Evolutionary conservation across 2,797 vertebrate species (phyloP).

Genomic region (Semaprochilodus insignis): DNA sequence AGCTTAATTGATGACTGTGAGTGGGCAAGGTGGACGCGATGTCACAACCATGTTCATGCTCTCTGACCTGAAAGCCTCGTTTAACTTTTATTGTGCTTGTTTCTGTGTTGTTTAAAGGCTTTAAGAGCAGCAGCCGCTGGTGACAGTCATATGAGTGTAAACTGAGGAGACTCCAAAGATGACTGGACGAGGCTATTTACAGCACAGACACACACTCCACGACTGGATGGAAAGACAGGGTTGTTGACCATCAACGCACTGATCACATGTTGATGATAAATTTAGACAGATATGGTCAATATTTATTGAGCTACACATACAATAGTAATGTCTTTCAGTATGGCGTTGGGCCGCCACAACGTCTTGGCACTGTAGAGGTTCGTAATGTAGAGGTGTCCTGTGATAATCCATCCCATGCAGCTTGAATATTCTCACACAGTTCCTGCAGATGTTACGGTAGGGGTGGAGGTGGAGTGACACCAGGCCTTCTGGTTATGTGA

Average conservation of each 20-base stretch:
- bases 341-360: no score
- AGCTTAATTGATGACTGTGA: conserved; percentile 39
- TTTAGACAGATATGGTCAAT: no score
- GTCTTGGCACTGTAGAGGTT: no score
- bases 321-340: no score
- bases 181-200: conserved; percentile 70
- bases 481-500: no score
- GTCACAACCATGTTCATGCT: conserved; percentile 53
- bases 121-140: conserved; percentile 65
- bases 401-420: no score
- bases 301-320: no score
- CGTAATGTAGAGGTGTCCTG: no score
- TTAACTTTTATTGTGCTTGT: conserved; percentile 70
- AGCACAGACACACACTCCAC: conserved; percentile 60
- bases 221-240: conserved; percentile 51
- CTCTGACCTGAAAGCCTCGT: conserved; percentile 50
- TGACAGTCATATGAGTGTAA: conserved; percentile 68
- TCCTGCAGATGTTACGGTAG: no score
- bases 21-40: conserved; percentile 34
- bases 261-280: no score
- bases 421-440: no score
- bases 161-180: conserved; percentile 69
- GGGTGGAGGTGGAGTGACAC: no score
- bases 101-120: conserved; percentile 65
- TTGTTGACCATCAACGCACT: conserved; percentile 19